Conservation (phyloP, 2,888 invertebrate species). For the Agriopis leucophaearia region DNA sequence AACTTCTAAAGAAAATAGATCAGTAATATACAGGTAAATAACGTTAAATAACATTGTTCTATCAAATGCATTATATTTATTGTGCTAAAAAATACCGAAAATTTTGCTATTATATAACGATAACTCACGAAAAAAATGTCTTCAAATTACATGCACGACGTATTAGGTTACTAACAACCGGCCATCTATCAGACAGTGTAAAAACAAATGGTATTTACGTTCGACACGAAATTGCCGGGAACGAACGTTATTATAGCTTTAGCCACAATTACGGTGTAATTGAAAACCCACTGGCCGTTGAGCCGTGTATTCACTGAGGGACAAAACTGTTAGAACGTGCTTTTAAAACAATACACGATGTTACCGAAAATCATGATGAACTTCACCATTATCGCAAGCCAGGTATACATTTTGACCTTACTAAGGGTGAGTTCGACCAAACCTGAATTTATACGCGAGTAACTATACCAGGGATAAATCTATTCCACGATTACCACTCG, state of each 20-base stretch:
- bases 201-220: slow-evolving; percentile 80
- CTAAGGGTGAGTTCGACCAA: no score
- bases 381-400: no score
- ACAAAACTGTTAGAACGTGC: neutral
- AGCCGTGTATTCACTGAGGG: slow-evolving; percentile 28
- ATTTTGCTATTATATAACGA: neutral
- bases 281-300: slow-evolving; percentile 80
- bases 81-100: neutral
- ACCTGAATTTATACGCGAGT: no score
- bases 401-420: no score
- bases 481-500: no score
- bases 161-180: slow-evolving; percentile 30
- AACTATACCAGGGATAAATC: no score
- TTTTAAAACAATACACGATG: neutral
- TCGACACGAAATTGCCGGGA: slow-evolving; percentile 73
- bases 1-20: no score
- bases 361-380: neutral
- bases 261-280: slow-evolving; percentile 81
- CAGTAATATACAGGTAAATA: no score
- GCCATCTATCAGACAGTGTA: slow-evolving; percentile 51
- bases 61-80: neutral
- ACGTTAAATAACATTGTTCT: neutral
- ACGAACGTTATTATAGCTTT: slow-evolving; percentile 70
- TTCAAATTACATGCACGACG: slow-evolving; percentile 14
- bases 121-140: slow-evolving; percentile 13